phyloP scores from a whole-genome alignment of 2,113 vertebrate genomes.

The Suricata suricatta region DNA sequence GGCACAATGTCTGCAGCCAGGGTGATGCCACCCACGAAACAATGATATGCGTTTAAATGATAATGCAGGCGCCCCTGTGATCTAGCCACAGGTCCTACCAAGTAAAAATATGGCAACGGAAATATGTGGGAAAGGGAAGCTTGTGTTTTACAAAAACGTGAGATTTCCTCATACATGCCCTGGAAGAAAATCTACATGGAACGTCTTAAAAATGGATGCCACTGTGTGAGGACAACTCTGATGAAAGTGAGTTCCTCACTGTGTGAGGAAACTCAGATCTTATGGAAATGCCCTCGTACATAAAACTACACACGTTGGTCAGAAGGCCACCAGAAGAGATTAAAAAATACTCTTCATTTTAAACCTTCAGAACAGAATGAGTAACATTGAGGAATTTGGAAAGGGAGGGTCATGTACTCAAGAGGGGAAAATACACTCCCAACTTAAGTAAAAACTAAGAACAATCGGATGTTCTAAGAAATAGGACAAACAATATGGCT shows the following conservation, averaged over 20 bases:
- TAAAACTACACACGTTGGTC: background rate
- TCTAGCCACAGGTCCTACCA: background rate
- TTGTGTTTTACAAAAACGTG: background rate
- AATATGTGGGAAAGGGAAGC: background rate
- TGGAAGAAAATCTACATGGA: conserved; percentile 4
- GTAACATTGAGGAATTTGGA: background rate
- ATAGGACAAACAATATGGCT: background rate
- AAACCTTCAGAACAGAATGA: background rate
- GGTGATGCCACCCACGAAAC: background rate
- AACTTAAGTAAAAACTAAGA: background rate
- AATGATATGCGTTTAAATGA: conserved; percentile 19
- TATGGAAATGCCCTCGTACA: background rate
- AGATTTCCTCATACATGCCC: background rate
- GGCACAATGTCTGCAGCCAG: background rate
- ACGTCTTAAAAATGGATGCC: conserved; percentile 31
- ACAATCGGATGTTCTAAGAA: background rate
- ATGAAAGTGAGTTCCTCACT: background rate
- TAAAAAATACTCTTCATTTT: conserved; percentile 7
- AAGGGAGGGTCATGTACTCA: background rate
- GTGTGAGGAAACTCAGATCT: background rate
- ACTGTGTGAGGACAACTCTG: background rate
- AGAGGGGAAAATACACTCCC: background rate
- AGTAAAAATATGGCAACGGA: conserved; percentile 33
- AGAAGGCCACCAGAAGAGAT: background rate
- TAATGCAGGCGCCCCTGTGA: background rate